These are phyloP conservation scores for Cyprinus carpio DNA, from an alignment of 2,113 vertebrate genomes.

Conservation along the genomic window DNA sequence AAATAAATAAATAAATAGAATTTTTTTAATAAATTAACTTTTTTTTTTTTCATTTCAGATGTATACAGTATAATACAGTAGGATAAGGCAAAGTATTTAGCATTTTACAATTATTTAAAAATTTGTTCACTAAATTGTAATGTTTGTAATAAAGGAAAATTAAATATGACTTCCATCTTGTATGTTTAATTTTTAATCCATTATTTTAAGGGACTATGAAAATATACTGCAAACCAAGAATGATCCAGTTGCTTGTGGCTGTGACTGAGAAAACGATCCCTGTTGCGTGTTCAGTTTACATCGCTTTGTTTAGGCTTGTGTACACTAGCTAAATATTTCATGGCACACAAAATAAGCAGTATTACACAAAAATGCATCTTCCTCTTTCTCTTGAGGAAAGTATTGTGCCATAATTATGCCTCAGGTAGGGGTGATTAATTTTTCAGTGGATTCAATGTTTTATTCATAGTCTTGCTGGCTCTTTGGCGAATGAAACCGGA, in stretches of 20 bases:
- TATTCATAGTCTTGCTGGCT: slow-evolving; percentile 73
- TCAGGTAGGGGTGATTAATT: slow-evolving; percentile 73
- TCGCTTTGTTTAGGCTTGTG: slow-evolving; percentile 61
- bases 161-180: no score
- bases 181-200: no score
- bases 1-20: not conserved
- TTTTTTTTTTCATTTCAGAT: no score
- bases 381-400: slow-evolving; percentile 54
- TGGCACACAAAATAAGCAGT: slow-evolving; percentile 55
- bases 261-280: slow-evolving; percentile 35
- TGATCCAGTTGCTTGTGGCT: slow-evolving; percentile 1
- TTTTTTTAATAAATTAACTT: no score
- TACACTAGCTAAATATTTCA: slow-evolving; percentile 70
- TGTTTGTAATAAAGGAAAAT: no score
- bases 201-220: no score
- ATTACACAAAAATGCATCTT: slow-evolving; percentile 48
- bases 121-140: not conserved
- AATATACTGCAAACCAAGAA: not conserved
- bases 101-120: no score
- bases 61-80: not conserved
- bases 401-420: slow-evolving; percentile 72
- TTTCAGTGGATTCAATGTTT: slow-evolving; percentile 79
- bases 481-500: slow-evolving; percentile 60
- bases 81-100: not conserved
- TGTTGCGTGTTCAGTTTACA: slow-evolving; percentile 34